Conservation (phyloP, 2,888 invertebrate species). For the Spialia ferax region DNA sequence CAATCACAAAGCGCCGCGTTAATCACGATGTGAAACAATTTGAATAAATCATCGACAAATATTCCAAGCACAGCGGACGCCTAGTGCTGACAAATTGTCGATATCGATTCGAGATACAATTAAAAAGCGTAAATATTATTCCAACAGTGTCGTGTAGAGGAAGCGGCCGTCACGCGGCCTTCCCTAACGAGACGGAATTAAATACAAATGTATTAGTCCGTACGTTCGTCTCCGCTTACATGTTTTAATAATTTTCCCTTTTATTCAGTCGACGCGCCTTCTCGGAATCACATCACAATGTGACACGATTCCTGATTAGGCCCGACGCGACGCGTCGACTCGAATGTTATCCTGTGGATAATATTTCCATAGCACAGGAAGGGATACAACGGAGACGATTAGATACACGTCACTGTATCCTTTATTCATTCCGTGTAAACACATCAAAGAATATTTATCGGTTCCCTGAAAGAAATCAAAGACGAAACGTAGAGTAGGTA, state of each 20-base stretch:
- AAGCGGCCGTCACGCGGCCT: slow-evolving; percentile 72
- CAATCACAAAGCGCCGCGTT: slow-evolving; percentile 20
- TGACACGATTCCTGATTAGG: slow-evolving; percentile 74
- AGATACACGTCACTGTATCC: slow-evolving; percentile 52
- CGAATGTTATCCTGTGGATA: slow-evolving; percentile 50
- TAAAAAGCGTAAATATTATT: slow-evolving; percentile 55
- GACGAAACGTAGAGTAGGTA: slow-evolving; percentile 53
- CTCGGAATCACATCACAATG: slow-evolving; percentile 63
- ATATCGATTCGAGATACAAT: slow-evolving; percentile 39
- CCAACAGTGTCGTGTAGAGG: slow-evolving; percentile 72
- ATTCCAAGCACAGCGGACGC: slow-evolving; percentile 29
- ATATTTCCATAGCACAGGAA: slow-evolving; percentile 48
- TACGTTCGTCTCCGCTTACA: slow-evolving; percentile 62
- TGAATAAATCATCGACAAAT: slow-evolving; percentile 36
- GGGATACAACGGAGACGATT: slow-evolving; percentile 43
- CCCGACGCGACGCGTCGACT: slow-evolving; percentile 58
- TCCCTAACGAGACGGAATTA: slow-evolving; percentile 78
- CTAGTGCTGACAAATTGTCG: slow-evolving; percentile 38
- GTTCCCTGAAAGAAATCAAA: slow-evolving; percentile 65
- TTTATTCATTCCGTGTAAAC: slow-evolving; percentile 53
- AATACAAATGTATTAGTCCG: slow-evolving; percentile 73
- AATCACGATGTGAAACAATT: slow-evolving; percentile 34
- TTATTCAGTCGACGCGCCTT: slow-evolving; percentile 71
- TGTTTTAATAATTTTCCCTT: slow-evolving; percentile 71
- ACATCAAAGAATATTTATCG: slow-evolving; percentile 67